These are phyloP conservation scores for Poeciliopsis presidionis DNA, from an alignment of 2,797 vertebrate genomes.

Conservation along the genomic window DNA sequence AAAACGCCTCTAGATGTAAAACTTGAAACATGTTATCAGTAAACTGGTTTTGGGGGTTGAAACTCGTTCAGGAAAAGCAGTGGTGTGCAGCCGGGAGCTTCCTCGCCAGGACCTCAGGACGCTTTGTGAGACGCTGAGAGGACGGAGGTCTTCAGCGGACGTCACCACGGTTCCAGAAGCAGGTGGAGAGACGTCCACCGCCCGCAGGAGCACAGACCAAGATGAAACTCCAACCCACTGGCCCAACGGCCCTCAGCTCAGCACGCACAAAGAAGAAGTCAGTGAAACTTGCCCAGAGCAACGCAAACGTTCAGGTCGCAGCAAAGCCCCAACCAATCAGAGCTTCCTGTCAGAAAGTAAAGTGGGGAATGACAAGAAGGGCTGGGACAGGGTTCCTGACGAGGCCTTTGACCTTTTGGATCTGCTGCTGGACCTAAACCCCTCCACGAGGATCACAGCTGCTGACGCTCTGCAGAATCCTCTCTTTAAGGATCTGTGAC, in stretches of 20 bases:
- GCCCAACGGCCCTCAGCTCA: background rate
- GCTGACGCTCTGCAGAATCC: conserved; percentile 87
- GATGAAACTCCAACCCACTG: conserved; percentile 27
- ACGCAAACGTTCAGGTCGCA: background rate
- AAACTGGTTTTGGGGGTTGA: conserved; percentile 3
- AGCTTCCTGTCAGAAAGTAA: background rate
- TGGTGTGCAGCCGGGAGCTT: conserved; percentile 91
- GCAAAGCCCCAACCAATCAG: background rate
- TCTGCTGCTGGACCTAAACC: conserved; percentile 93
- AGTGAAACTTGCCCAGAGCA: background rate
- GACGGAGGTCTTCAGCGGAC: conserved; percentile 56
- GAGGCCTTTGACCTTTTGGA: conserved; percentile 92
- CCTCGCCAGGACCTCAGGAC: conserved; percentile 89
- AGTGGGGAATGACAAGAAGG: conserved; percentile 49
- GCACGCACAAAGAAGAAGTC: conserved; percentile 8
- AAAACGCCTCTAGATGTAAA: background rate
- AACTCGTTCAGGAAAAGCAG: conserved; percentile 85
- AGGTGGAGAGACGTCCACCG: background rate
- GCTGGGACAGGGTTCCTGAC: conserved; percentile 90
- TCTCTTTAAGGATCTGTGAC: conserved; percentile 83
- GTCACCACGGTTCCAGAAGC: conserved; percentile 35
- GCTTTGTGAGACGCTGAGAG: conserved; percentile 91
- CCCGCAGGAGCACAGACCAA: background rate
- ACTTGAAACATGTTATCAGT: background rate
- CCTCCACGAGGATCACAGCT: conserved; percentile 91